Conservation (phyloP, 1,140 invertebrate genomes). For the Oreohelix idahoensis region DNA sequence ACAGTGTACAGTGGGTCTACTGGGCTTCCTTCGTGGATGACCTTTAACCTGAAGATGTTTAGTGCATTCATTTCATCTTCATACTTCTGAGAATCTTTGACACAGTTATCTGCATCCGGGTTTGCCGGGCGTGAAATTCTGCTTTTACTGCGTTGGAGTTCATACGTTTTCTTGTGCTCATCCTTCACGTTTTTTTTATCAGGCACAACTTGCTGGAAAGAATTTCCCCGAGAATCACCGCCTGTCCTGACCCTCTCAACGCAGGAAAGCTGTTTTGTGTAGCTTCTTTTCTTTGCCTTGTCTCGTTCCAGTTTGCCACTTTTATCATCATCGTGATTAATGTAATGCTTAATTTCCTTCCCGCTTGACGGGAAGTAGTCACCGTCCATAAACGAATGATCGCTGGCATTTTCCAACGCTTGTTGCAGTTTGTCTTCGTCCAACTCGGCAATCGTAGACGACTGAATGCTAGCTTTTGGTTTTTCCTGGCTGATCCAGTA, state of each 20-base stretch:
- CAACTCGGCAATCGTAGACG: background rate
- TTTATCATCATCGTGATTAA: background rate
- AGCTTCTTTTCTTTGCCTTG: background rate
- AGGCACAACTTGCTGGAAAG: background rate
- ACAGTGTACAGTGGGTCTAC: conserved; percentile 13
- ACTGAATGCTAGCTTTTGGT: background rate
- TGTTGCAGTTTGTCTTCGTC: background rate
- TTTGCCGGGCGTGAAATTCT: background rate
- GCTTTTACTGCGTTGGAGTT: background rate
- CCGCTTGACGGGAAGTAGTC: background rate
- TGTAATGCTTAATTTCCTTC: background rate
- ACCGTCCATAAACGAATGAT: background rate
- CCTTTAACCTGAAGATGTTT: background rate
- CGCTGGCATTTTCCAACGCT: background rate
- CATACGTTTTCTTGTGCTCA: background rate
- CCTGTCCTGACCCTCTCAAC: background rate
- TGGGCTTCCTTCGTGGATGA: conserved; percentile 21
- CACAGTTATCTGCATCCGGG: background rate
- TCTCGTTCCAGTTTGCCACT: background rate
- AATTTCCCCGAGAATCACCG: background rate
- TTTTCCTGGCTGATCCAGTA: conserved; percentile 5
- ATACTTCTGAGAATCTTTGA: background rate
- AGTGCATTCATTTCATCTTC: background rate
- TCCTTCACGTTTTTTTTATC: background rate
- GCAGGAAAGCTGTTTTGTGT: background rate